Percentiles rank a stretch among this genome's conserved stretches.
Conservation (phyloP, 2,888 invertebrate genomes). For the Chelonus formosanus region DNA sequence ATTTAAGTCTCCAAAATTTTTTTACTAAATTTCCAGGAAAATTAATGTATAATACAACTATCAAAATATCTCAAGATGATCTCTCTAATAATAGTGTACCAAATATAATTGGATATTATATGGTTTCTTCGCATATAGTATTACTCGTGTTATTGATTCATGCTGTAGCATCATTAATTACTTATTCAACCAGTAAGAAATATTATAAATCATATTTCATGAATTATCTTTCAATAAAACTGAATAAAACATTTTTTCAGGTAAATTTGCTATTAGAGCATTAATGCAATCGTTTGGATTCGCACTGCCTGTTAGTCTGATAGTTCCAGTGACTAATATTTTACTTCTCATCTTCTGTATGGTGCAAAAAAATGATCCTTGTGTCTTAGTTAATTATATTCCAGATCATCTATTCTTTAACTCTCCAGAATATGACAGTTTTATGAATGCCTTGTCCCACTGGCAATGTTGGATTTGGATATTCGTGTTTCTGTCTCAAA, state of each 20-base stretch:
- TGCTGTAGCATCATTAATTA: constrained; percentile 72
- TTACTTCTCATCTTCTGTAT: constrained; percentile 75
- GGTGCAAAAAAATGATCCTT: constrained; percentile 72
- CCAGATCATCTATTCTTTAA: constrained; percentile 69
- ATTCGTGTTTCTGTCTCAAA: constrained; percentile 82
- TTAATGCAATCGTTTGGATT: constrained; percentile 89
- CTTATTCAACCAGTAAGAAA: constrained; percentile 69
- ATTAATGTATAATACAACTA: constrained; percentile 47
- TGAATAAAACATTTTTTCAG: constrained; percentile 46
- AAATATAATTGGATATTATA: neutral
- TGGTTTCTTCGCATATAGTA: constrained; percentile 65
- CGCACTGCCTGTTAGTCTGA: constrained; percentile 81
- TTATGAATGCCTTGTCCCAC: constrained; percentile 69
- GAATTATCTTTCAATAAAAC: no score
- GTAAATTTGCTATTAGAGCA: constrained; percentile 88
- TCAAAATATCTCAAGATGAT: constrained; percentile 34
- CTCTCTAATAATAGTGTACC: neutral
- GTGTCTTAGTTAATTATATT: constrained; percentile 70
- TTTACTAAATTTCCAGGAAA: constrained; percentile 48
- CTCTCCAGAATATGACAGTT: constrained; percentile 57
- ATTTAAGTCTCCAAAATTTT: constrained; percentile 47
- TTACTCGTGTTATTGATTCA: constrained; percentile 72
- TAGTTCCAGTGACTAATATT: constrained; percentile 78
- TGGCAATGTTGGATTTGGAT: constrained; percentile 83
- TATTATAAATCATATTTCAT: no score